Conservation (phyloP, 2,113 vertebrate species). For the Lipophrys pholis region DNA sequence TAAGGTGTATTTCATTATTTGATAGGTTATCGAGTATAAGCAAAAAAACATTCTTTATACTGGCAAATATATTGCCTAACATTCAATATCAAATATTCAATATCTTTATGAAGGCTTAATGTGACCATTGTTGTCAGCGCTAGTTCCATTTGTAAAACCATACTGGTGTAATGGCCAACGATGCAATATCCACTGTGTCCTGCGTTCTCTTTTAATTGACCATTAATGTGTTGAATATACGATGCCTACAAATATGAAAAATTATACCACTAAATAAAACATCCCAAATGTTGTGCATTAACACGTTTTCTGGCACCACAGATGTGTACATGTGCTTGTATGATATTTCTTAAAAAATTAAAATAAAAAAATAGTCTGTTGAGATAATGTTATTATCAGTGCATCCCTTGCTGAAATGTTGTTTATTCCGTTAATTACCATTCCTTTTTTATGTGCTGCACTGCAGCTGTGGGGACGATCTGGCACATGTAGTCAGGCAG, state of each 20-base stretch:
- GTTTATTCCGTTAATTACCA: conserved; percentile 74
- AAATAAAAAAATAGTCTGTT: conserved; percentile 41
- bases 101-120: too few species aligned
- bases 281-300: conserved; percentile 5
- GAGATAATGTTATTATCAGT: conserved; percentile 67
- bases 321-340: not conserved
- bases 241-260: conserved; percentile 10
- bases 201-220: conserved; percentile 5
- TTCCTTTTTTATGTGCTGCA: conserved; percentile 52
- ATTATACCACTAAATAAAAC: conserved; percentile 9
- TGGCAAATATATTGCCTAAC: too few species aligned
- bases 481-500: conserved; percentile 60
- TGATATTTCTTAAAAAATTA: conserved; percentile 42
- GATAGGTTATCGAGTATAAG: too few species aligned
- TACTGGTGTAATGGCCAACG: not conserved
- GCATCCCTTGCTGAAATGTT: conserved; percentile 57
- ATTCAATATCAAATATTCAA: too few species aligned
- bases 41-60: too few species aligned
- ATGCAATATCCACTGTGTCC: not conserved
- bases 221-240: conserved; percentile 11
- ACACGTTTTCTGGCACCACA: conserved; percentile 10
- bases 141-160: not conserved
- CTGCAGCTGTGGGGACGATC: conserved; percentile 56
- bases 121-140: not conserved
- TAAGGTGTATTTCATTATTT: too few species aligned